Evolutionary conservation across 2,888 invertebrate genomes (phyloP), one percentile per base, ranked within the genome.

Genomic region (Clanis bilineata): DNA sequence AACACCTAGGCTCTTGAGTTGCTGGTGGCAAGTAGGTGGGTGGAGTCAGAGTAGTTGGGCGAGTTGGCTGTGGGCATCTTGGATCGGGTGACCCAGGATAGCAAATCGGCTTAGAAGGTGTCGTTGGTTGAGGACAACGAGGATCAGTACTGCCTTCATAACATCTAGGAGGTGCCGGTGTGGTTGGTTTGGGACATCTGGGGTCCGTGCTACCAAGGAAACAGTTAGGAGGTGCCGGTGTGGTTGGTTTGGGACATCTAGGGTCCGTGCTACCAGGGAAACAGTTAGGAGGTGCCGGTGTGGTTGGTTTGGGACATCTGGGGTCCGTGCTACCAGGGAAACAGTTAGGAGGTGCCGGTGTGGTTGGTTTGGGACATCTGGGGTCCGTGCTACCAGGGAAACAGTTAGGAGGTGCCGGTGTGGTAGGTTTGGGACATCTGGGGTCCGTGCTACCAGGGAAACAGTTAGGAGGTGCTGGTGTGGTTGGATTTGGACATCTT

Each of bases 241-340:
- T 25, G 3, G 25, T 25, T 3, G 25, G 25, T 25, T 25, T 25
- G 3, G 25, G 25, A 25, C 25, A 25, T 6, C 25, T 25, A 3
- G 25, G 25, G 25, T 25, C 25, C 3, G 36, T 12, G 18, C 63
- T 65, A 2, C 69, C 70, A 10, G 72, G 68, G 61, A 58, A 72
- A 28, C 71, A 68, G 57, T 67, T 60, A 63, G 83, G 70, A 62
- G 69, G 73, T 0, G 60, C 65, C 0, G 73, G 66, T 0, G 75
- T 76, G 0, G 80, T 76, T 2, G 80, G 76, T 32, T 66, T 63
- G 0, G 80, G 72, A 56, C 76, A 79, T 25, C 82, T 62, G n/a
- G 79, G 71, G 43, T 83, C 83, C 2, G 62, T 69, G 12, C 76
- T 80, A 36, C 83, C 84, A 0, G 80, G 83, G 57, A 61, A 80